Conservation (phyloP, 2,888 invertebrate species). For the Agrochola lota region DNA sequence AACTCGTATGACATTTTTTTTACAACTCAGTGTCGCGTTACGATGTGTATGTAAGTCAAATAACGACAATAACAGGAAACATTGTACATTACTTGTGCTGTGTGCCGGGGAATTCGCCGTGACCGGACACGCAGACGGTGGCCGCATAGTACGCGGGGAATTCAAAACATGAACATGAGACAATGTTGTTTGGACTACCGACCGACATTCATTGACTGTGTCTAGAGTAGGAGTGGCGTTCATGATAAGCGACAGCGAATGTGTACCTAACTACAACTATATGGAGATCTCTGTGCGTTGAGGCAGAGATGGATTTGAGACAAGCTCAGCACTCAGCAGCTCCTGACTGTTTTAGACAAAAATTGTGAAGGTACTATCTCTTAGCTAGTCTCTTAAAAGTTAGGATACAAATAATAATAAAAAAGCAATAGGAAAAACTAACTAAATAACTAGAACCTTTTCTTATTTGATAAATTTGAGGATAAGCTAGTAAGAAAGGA, state of each 20-base stretch:
- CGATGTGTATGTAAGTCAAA: slow-evolving; percentile 34
- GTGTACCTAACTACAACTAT: not conserved
- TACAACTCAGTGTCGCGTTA: slow-evolving; percentile 19
- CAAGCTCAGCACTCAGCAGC: not conserved
- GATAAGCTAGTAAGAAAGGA: not conserved
- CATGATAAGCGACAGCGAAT: slow-evolving; percentile 28
- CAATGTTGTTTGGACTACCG: slow-evolving; percentile 61
- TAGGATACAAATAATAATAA: not conserved
- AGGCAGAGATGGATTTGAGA: not conserved
- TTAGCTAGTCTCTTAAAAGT: not conserved
- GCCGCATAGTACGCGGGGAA: slow-evolving; percentile 51
- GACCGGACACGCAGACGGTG: slow-evolving; percentile 49
- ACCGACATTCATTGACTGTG: slow-evolving; percentile 63
- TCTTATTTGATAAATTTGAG: not conserved
- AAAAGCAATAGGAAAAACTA: not conserved
- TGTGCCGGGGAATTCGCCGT: slow-evolving; percentile 47
- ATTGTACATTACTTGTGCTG: slow-evolving; percentile 43
- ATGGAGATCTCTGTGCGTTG: not conserved
- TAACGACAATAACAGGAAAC: slow-evolving; percentile 63
- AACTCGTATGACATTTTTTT: slow-evolving; percentile 10
- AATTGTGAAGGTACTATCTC: not conserved
- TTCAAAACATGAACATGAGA: slow-evolving; percentile 62
- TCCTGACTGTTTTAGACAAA: not conserved
- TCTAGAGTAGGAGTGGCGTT: slow-evolving; percentile 18
- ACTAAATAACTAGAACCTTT: too few relatives aligned